These are phyloP conservation scores for Leptobrachium leishanense DNA, from an alignment of 2,113 vertebrate genomes.

Conservation along the genomic window DNA sequence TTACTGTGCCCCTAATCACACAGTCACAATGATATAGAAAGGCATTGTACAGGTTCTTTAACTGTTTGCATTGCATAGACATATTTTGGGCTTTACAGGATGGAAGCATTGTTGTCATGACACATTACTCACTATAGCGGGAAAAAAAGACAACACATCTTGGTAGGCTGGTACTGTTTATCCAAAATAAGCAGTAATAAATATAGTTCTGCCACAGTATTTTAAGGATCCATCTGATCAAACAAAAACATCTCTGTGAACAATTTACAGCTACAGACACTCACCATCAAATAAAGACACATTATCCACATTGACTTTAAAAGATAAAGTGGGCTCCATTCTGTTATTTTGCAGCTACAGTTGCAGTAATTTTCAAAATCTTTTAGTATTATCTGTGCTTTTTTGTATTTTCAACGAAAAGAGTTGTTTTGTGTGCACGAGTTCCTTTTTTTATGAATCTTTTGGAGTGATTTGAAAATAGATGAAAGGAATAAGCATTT, in stretches of 20 bases:
- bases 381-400: constrained; percentile 16
- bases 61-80: too few species aligned
- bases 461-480: constrained; percentile 5
- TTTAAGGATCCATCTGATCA: neutral
- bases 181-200: neutral
- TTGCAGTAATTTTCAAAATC: neutral
- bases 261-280: neutral
- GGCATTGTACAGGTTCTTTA: too few species aligned
- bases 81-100: neutral
- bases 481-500: constrained; percentile 22
- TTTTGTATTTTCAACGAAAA: constrained; percentile 2
- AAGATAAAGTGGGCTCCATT: neutral
- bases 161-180: neutral
- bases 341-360: neutral
- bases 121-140: neutral
- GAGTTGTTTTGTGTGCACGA: neutral
- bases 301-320: constrained; percentile 5
- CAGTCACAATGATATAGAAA: too few species aligned
- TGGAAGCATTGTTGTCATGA: too few species aligned
- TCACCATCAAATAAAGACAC: constrained; percentile 3
- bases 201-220: neutral
- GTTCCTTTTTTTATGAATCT: neutral
- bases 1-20: too few species aligned
- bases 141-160: neutral
- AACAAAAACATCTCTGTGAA: neutral